Conservation (phyloP, 2,797 vertebrate species). For the Silurus aristotelis region DNA sequence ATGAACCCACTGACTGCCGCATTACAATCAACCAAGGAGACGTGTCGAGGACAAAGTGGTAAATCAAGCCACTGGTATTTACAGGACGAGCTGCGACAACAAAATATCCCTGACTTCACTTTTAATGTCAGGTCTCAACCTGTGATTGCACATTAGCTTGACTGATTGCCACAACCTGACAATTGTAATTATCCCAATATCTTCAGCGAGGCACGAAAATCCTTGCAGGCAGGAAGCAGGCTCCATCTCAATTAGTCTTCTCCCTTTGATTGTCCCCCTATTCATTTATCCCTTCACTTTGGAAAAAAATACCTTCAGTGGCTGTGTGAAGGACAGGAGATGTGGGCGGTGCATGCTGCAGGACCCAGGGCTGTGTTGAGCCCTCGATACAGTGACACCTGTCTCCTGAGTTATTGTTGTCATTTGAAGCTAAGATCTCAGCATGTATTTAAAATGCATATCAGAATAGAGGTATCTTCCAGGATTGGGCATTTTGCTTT, state of each 20-base stretch:
- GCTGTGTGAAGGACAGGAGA: constrained; percentile 29
- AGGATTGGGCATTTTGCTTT: not conserved
- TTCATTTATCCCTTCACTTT: constrained; percentile 33
- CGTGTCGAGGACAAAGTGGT: constrained; percentile 10
- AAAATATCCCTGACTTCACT: constrained; percentile 54
- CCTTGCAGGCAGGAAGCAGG: constrained; percentile 60
- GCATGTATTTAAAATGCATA: constrained; percentile 12
- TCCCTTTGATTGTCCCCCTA: constrained; percentile 43
- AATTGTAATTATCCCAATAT: constrained; percentile 67
- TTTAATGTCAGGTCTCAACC: constrained; percentile 62
- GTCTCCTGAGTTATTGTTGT: constrained; percentile 8
- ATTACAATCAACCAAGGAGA: constrained; percentile 43
- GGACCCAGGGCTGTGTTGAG: not conserved
- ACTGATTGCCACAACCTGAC: constrained; percentile 65
- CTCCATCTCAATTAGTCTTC: constrained; percentile 73
- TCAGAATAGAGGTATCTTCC: constrained; percentile 19
- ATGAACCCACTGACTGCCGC: constrained; percentile 13
- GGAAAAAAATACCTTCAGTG: constrained; percentile 9
- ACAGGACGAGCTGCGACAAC: constrained; percentile 55
- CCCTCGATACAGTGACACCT: not conserved
- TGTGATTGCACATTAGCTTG: constrained; percentile 63
- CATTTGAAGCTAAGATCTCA: constrained; percentile 20
- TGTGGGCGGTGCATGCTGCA: not conserved
- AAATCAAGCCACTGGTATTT: constrained; percentile 53
- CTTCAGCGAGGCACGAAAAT: constrained; percentile 62